Evolutionary conservation across 2,888 invertebrate genomes (phyloP).

Genomic region (Chrysotoxum bicinctum): DNA sequence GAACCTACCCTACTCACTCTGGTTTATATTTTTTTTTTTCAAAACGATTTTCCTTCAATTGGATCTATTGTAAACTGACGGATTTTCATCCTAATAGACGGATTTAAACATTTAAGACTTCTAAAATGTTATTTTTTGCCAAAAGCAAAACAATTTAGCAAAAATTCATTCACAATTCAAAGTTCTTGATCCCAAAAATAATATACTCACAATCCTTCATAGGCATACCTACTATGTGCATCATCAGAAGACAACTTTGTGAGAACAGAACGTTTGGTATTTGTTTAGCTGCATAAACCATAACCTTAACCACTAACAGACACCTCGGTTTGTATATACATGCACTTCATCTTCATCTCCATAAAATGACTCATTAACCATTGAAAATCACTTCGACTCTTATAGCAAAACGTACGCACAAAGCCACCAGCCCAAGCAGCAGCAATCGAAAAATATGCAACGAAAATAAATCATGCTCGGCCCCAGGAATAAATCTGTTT

Average conservation of each 20-base stretch:
- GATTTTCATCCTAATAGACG: not conserved
- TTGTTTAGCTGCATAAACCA: conserved; percentile 63
- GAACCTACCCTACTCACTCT: too few species aligned
- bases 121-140: conserved; percentile 59
- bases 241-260: not conserved
- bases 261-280: not conserved
- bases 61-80: too few species aligned
- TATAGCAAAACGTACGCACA: conserved; percentile 11
- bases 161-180: conserved; percentile 15
- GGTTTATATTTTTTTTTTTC: too few species aligned
- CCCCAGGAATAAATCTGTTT: conserved; percentile 44
- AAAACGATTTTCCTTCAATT: too few species aligned
- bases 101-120: conserved; percentile 2
- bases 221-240: not conserved
- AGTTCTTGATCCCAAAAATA: conserved; percentile 18
- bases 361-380: conserved; percentile 66
- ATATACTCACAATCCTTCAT: not conserved
- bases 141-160: conserved; percentile 55
- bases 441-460: conserved; percentile 57
- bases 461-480: conserved; percentile 64
- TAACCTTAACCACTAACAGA: conserved; percentile 63
- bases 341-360: conserved; percentile 33
- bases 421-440: not conserved
- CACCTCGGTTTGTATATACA: conserved; percentile 19
- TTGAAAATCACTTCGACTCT: conserved; percentile 44